Percentiles rank a stretch among this genome's conserved stretches.
Conservation (phyloP, 2,888 invertebrate genomes). For the Ophion costatus region DNA sequence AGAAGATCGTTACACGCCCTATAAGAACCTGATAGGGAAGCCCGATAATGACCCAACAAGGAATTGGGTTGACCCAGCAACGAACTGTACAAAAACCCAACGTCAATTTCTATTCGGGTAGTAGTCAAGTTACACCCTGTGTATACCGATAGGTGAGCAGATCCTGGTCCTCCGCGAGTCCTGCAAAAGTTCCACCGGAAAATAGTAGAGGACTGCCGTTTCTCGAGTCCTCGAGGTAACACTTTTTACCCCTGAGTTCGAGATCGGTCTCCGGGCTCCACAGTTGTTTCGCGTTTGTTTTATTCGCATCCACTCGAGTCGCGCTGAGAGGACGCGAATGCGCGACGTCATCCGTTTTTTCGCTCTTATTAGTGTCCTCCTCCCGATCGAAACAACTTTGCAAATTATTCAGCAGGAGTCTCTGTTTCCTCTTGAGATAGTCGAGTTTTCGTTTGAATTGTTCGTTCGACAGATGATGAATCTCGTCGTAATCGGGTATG, state of each 20-base stretch:
- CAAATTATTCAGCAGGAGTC: slow-evolving; percentile 80
- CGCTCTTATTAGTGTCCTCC: slow-evolving; percentile 69
- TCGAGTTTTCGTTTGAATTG: slow-evolving; percentile 91
- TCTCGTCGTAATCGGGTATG: slow-evolving; percentile 92
- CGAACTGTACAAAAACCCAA: no score
- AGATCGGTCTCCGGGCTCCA: slow-evolving; percentile 70
- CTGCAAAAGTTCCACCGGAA: slow-evolving; percentile 75
- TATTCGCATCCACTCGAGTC: slow-evolving; percentile 42
- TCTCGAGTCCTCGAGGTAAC: slow-evolving; percentile 78
- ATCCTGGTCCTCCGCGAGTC: slow-evolving; percentile 79
- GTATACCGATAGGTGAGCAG: slow-evolving; percentile 76
- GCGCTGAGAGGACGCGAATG: slow-evolving; percentile 46
- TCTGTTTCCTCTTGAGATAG: slow-evolving; percentile 87
- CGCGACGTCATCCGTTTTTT: slow-evolving; percentile 43
- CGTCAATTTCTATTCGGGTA: no score
- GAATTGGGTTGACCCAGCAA: no score
- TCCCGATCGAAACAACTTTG: slow-evolving; percentile 81
- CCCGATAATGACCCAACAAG: no score
- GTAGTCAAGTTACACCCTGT: not conserved
- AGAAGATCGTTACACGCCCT: no score
- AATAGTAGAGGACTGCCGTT: slow-evolving; percentile 76
- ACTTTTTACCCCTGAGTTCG: slow-evolving; percentile 78
- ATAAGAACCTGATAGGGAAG: no score
- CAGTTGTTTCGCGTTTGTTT: slow-evolving; percentile 58
- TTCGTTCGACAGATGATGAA: slow-evolving; percentile 89